Evolutionary conservation across 2,888 invertebrate genomes (phyloP), one percentile per base, ranked within the genome.

Genomic region (Diaperis boleti): DNA sequence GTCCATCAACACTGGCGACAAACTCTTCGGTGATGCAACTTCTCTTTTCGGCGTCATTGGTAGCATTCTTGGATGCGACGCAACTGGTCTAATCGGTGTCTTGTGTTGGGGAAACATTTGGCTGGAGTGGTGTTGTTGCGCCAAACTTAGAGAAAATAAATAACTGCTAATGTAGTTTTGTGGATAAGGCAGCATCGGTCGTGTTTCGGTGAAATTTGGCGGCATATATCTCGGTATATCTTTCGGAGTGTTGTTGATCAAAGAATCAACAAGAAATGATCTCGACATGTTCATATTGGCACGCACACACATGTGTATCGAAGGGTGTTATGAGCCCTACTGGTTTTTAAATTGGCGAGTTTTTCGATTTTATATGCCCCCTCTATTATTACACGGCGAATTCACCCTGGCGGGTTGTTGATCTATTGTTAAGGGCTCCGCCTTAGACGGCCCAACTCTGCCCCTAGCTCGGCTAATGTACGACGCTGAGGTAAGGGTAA

Each of bases 251-350:
- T 85, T 87, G 82, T 87, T 89, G 68, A 94, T 90, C 59, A 94
- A 81, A 50, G 92, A 89, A 76, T 93, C 93, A 76, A 94, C 91
- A 59, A 92, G 80, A 76, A 94, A 94, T 68, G 92, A 92, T 70
- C 92, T 87, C 64, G 92, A 92, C 92, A 92, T 92, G 72, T 83
- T 85, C 69, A 73, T 71, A 7, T 33, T 69, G 42, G 37, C 55
- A 60, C 59, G 31, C 42, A 41, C 41, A 45, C 54, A 52, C 64
- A 54, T 41, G 57, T 62, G 33, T 18, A 22, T 59, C 44, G 47
- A 54, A 59, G 52, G 64, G 65, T 63, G 37, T 47, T 52, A 41
- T n/a, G 3, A 11, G 52, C 17, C 33, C 44, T 65, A 68, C 68
- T 68, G 65, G 57, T 49, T 66, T 42, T 61, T 60, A 68, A 66